phyloP scores from a whole-genome alignment of 2,888 invertebrate genomes.

The Acanthopleura granulata region DNA sequence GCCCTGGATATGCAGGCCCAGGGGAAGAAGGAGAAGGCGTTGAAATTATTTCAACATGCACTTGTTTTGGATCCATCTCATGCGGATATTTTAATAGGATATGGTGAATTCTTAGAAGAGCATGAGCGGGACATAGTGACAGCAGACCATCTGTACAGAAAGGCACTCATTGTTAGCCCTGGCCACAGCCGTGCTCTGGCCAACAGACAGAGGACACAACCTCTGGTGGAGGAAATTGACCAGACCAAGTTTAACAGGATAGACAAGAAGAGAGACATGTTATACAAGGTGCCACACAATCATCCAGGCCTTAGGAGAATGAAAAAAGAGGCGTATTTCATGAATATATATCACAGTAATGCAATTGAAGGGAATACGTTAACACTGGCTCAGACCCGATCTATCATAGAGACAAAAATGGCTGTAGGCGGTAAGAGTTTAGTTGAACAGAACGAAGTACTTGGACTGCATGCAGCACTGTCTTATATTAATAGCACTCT shows the following conservation, averaged over 20 bases:
- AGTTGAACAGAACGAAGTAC: constrained; percentile 96
- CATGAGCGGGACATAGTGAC: constrained; percentile 84
- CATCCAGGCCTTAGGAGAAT: constrained; percentile 86
- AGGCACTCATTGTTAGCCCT: constrained; percentile 87
- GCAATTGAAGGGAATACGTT: constrained; percentile 98
- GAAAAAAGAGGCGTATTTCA: constrained; percentile 94
- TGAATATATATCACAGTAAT: constrained; percentile 95
- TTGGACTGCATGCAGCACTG: constrained; percentile 91
- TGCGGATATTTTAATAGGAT: constrained; percentile 91
- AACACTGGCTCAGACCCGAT: constrained; percentile 90
- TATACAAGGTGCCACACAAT: constrained; percentile 85
- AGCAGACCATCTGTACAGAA: constrained; percentile 89
- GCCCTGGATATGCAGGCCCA: constrained; percentile 86
- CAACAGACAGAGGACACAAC: constrained; percentile 87
- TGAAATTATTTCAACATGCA: constrained; percentile 80
- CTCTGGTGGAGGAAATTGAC: constrained; percentile 89
- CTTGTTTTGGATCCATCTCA: constrained; percentile 91
- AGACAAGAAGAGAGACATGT: constrained; percentile 85
- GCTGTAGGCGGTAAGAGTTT: constrained; percentile 89
- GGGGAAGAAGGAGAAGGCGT: constrained; percentile 88
- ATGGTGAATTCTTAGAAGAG: constrained; percentile 92
- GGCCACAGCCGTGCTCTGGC: constrained; percentile 74
- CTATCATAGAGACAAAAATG: constrained; percentile 88
- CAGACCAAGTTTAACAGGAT: constrained; percentile 81
- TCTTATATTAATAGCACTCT: constrained; percentile 85